Evolutionary conservation across 2,888 invertebrate species (phyloP), one percentile per base, ranked within the genome.

Genomic region (Plebejus melissa): DNA sequence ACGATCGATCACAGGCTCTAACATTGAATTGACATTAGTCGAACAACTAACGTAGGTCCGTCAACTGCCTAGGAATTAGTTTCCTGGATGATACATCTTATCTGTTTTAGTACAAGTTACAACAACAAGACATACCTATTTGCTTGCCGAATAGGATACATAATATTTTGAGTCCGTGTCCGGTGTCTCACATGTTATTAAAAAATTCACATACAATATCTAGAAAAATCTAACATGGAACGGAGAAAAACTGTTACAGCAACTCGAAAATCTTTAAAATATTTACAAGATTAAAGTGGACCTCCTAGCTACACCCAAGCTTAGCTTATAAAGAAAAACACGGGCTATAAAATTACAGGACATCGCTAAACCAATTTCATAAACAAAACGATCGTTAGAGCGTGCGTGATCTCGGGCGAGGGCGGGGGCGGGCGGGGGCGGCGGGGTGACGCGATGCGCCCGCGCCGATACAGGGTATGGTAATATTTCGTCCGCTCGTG

Each of bases 401-500:
- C 74, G 74, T 74, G 74, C 74, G 74, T 57, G 74, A 74, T 65
- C 65, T 32, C 65, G 74, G 74, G 57, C 54, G 57, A 36, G 36
- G 54, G 74, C 11, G 13, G 11, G 13, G 50, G 54, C 54, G 74
- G 54, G 54, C 54, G 60, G 76, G 77, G 79, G 80, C 79, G 57
- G 60, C 77, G 76, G 76, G 76, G 76, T 76, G 79, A 77, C 79
- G 80, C 79, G 65, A 65, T 65, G 65, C 65, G 65, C 65, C 65
- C 80, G 80, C 77, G 76, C 78, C 81, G 84, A 82, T 83, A 82
- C 81, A 81, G 81, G 81, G 87, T 90, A 90, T 89, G 90, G 89
- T 90, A 90, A 90, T 90, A 89, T 88, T 88, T 86, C 85, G 87
- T 87, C 89, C 87, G 89, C 86, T 88, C 89, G 88, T 88, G 89